Evolutionary conservation across 2,797 vertebrate genomes (phyloP).

Genomic region (Pristis pectinata): DNA sequence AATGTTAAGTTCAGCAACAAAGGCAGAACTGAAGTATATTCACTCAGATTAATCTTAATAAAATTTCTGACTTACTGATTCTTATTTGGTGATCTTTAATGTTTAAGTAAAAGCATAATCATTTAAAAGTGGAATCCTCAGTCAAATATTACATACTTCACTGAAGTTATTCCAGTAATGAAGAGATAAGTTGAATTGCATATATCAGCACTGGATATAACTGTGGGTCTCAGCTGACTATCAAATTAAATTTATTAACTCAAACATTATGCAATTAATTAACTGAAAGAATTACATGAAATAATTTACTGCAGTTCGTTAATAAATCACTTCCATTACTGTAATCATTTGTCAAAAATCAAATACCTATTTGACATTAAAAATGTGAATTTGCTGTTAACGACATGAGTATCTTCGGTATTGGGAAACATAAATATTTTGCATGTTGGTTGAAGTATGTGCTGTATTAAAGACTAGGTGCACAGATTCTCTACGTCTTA

Average conservation of each 20-base stretch:
- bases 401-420: neutral
- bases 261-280: constrained; percentile 14
- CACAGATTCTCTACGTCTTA: neutral
- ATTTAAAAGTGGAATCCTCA: neutral
- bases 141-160: neutral
- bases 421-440: neutral
- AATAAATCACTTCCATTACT: constrained; percentile 30
- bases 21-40: neutral
- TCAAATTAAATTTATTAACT: neutral
- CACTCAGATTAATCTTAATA: neutral
- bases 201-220: neutral
- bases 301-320: neutral
- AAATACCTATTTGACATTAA: constrained; percentile 2
- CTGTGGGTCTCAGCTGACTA: neutral
- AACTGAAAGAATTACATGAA: neutral
- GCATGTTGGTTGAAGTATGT: neutral
- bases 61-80: neutral
- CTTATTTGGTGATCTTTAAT: neutral
- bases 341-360: constrained; percentile 4
- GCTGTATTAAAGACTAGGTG: neutral
- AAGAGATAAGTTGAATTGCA: neutral
- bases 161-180: neutral
- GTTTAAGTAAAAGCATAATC: neutral
- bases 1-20: neutral
- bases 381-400: neutral